phyloP scores from a whole-genome alignment of 2,797 vertebrate genomes.

The Hirundo rustica region DNA sequence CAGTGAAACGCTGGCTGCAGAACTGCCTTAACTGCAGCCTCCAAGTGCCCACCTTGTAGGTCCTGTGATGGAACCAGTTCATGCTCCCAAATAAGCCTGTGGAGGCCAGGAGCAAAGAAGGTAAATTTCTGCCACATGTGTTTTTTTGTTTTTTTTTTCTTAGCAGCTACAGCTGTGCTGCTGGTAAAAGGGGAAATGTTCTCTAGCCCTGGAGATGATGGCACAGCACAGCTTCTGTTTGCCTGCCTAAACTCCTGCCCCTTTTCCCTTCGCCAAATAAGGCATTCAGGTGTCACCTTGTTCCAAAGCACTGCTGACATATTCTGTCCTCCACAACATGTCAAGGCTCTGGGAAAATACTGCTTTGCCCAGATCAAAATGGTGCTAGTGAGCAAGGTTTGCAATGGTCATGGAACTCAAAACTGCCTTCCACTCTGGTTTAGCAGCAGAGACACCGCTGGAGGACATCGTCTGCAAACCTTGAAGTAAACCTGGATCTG shows the following conservation, averaged over 20 bases:
- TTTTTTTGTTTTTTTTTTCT: background rate
- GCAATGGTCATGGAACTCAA: background rate
- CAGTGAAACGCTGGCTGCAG: background rate
- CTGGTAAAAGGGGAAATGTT: background rate
- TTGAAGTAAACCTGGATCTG: background rate
- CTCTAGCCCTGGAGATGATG: background rate
- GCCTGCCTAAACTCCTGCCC: background rate
- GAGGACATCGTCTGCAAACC: background rate
- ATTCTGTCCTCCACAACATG: background rate
- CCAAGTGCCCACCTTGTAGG: background rate
- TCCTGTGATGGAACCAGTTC: background rate
- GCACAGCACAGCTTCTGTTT: background rate
- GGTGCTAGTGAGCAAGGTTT: background rate
- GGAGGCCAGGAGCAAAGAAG: background rate
- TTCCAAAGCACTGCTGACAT: background rate
- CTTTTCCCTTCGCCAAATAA: background rate
- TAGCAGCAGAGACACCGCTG: background rate
- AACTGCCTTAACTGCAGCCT: background rate
- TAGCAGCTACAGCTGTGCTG: background rate
- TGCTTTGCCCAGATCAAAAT: background rate
- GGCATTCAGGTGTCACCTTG: accelerated
- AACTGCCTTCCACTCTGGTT: background rate
- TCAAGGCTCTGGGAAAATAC: background rate
- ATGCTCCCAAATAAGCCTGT: background rate
- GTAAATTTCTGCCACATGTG: background rate